Evolutionary conservation across 1,140 invertebrate species (phyloP), one percentile per base, ranked within the genome.

Genomic region (Stegodyphus mimosarum): DNA sequence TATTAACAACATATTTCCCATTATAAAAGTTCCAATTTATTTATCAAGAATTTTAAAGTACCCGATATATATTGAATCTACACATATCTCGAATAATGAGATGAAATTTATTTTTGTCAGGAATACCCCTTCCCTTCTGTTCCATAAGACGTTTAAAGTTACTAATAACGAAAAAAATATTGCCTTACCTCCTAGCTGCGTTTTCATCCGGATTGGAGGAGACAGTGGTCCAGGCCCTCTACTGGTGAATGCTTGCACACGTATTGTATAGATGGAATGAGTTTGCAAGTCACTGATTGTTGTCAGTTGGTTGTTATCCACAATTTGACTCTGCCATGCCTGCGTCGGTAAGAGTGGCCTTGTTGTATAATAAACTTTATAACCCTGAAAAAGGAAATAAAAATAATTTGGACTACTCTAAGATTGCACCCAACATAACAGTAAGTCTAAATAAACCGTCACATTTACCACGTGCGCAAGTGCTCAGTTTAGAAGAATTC

Each of bases 281-380:
- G 96, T 95, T 48, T 93, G 95, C 76, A 98, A 92, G 88, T 97
- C 96, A 87, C 95, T 95, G 88, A 99, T 95, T 7, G 97, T 99
- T 15, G 97, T 98, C 88, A 98, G 91, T 88, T 96, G 95, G 90
- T 95, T 97, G 90, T 96, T 97, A 90, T 98, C 96, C 87, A 98
- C 96, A 92, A 95, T 94, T 91, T 97, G 96, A 9, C 95, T 95
- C 86, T 96, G 93, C 98, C 97, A 99, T 11, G 95, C 95, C 52
- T 95, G 94, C 91, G 98, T 94, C 6, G 94, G 94, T 70, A 96
- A 93, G 88, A 95, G 94, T 33, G 96, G 94, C 89, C 97, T 95
- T 88, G 94, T 95, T 9, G 97, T 98, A 91, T 98, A 99, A 90
- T 96, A 99, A 75, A 99, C 96, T 92, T 98, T 99, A 92, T 99